These are phyloP conservation scores for Chionoecetes opilio DNA, from an alignment of 1,140 invertebrate species.

Conservation along the genomic window DNA sequence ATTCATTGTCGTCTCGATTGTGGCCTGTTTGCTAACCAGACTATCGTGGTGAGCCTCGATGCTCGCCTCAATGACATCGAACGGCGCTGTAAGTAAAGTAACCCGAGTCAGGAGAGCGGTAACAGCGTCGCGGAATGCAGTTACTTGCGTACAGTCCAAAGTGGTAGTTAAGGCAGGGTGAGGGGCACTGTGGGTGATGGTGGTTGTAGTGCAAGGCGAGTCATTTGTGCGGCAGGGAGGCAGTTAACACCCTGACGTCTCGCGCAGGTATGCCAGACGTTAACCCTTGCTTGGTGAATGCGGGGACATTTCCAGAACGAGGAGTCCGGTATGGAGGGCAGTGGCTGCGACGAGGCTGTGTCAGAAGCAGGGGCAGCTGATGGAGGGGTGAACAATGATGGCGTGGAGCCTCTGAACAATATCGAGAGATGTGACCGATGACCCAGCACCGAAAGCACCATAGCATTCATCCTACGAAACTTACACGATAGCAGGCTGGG, in stretches of 20 bases:
- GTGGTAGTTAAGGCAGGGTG: not conserved
- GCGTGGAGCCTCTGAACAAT: not conserved
- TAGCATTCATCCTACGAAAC: conserved; percentile 15
- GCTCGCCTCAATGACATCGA: conserved; percentile 14
- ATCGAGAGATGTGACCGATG: conserved; percentile 45
- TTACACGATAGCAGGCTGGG: not conserved
- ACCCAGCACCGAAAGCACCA: conserved; percentile 30
- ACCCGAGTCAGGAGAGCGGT: conserved; percentile 2
- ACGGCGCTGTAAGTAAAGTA: not conserved
- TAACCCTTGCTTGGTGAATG: conserved; percentile 3
- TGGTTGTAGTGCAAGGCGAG: not conserved
- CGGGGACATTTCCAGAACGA: conserved; percentile 54
- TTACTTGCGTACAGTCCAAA: conserved; percentile 13
- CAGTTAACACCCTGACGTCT: not conserved
- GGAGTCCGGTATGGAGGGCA: not conserved
- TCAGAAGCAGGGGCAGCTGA: not conserved
- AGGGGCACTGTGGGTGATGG: not conserved
- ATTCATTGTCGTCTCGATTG: not conserved
- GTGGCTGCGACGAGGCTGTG: not conserved
- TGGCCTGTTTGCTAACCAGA: not conserved
- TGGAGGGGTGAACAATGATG: not conserved
- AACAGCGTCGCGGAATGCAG: not conserved
- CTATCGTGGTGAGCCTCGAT: not conserved
- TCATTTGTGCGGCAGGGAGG: not conserved
- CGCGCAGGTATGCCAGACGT: not conserved